Percentiles rank a stretch among this genome's conserved stretches.
Conservation (phyloP, 92 coral and sea anemone species). For the Parazoanthus swiftii region DNA sequence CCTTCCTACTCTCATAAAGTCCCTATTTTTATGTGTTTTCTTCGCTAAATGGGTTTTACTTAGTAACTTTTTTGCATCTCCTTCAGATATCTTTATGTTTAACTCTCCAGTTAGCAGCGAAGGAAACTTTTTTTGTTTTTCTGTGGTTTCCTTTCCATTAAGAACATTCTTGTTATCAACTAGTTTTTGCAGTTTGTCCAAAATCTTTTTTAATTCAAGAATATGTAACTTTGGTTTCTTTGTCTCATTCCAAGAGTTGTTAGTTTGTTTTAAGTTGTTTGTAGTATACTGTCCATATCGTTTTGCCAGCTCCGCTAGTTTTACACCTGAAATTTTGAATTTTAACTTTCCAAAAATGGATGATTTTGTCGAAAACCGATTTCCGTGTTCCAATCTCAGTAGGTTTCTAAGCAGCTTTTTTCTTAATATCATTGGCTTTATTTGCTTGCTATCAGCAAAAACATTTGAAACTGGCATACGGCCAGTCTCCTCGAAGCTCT, state of each 20-base stretch:
- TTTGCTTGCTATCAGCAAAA: background rate
- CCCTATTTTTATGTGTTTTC: background rate
- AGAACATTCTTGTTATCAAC: background rate
- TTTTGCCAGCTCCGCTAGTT: background rate
- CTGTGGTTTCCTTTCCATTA: background rate
- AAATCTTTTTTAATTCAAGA: background rate
- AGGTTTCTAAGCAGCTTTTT: background rate
- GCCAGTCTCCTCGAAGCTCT: background rate
- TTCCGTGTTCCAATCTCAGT: background rate
- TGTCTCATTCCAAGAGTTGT: background rate
- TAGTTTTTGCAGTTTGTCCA: background rate
- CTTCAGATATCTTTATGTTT: conserved; percentile 18
- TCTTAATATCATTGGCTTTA: background rate
- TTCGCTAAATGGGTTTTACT: background rate
- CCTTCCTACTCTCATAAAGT: background rate
- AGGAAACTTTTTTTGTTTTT: background rate
- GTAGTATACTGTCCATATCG: background rate
- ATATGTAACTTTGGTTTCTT: background rate
- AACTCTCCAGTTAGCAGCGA: conserved; percentile 3
- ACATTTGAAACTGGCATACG: background rate
- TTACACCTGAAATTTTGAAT: background rate
- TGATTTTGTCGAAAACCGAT: background rate
- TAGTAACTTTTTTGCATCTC: background rate
- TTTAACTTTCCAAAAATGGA: conserved; percentile 2
- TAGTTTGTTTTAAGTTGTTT: background rate